Base-by-base conservation (phyloP, 2,113 vertebrate species). In the Cygnus atratus region DNA sequence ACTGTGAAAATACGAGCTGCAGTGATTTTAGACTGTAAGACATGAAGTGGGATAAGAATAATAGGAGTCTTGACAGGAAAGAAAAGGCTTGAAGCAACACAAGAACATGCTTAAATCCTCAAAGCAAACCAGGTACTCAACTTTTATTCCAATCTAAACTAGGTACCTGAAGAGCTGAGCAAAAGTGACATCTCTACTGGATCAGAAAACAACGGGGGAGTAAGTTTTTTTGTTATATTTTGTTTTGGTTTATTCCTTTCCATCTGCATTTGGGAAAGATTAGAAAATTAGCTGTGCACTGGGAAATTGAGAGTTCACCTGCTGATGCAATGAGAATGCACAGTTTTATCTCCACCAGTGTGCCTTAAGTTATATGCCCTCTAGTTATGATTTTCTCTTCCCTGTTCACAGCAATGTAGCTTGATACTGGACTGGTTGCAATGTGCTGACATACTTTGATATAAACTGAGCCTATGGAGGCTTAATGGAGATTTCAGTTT, bases 331-430 rank as follows among this genome's bases (percentile, higher is more conserved):
- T 5, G 66, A 54, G 15, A 72, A 2, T 20, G 21, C 20, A 11
- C 22, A 11, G 3, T 29, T 3, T 8, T 62, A 0, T 50, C 31
- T 4, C 11, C 52, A 12, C 37, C 19, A 6, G 9, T 24, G 13
- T 59, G 10, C 22, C 15, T 37, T 68, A 26, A 9, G 48, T 4
- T 16, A 50, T 24, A 20, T 5, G 58, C 6, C 4, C 6, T 46
- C 12, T 31, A 31, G 15, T 7, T 46, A 17, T 39, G 52, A 3
- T 33, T 67, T 88, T 81, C 21, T 70, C 11, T 21, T 63, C 25
- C 15, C 25, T 57, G 7, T 62, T 78, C 5, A 10, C 15, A 43
- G 14, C 39, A 80, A 6, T 10, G 6, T 68, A 28, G 9, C 39
- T 90, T 81, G 18, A 41, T 68, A 39, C 39, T 77, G 63, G 28